Evolutionary conservation across 2,888 invertebrate genomes (phyloP).

Genomic region (Cephus sareptanus): DNA sequence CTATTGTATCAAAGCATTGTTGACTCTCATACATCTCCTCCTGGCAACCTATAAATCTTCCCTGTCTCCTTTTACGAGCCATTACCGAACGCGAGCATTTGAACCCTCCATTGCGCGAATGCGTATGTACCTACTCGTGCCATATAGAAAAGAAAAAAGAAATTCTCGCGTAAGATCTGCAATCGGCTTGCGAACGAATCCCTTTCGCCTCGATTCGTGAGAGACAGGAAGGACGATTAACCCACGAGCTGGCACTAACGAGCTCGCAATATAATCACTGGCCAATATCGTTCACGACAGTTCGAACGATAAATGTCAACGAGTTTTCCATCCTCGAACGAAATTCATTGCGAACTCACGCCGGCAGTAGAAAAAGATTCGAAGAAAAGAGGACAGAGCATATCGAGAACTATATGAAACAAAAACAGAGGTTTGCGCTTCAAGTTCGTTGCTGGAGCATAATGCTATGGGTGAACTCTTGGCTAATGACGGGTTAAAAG

Average conservation of each 20-base stretch:
- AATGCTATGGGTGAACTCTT: not conserved
- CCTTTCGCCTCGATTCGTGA: too few species aligned
- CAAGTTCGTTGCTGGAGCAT: not conserved
- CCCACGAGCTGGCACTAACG: not conserved
- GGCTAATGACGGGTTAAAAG: slow-evolving; percentile 22
- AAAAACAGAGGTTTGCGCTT: not conserved
- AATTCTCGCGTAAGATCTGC: not conserved
- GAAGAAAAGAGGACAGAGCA: too few species aligned
- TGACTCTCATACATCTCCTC: slow-evolving; percentile 52
- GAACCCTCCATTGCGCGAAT: slow-evolving; percentile 1
- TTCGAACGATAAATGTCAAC: not conserved
- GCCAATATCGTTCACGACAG: not conserved
- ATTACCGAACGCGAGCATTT: slow-evolving; percentile 49
- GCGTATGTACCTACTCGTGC: not conserved
- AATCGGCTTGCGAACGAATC: too few species aligned
- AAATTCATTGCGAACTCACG: not conserved
- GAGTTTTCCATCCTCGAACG: not conserved
- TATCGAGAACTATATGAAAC: not conserved
- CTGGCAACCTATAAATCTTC: slow-evolving; percentile 59
- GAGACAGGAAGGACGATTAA: not conserved
- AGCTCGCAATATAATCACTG: not conserved
- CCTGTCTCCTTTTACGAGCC: slow-evolving; percentile 59
- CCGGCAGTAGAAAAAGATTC: too few species aligned
- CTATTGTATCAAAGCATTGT: slow-evolving; percentile 54
- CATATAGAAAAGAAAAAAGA: not conserved